Conservation (phyloP, 2,113 vertebrate genomes). For the Xenopus tropicalis region DNA sequence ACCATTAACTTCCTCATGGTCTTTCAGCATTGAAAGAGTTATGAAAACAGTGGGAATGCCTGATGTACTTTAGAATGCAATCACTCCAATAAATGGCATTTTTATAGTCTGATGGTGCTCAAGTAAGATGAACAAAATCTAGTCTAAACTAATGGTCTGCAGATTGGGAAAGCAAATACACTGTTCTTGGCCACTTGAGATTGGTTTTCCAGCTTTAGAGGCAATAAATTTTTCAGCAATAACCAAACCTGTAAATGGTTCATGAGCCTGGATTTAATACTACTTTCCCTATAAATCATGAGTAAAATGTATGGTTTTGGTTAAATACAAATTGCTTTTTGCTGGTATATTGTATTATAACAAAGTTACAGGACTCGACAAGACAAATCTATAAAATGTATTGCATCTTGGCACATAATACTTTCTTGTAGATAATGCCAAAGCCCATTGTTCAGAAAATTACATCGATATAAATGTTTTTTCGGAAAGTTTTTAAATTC, state of each 20-base stretch:
- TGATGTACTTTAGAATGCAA: not conserved
- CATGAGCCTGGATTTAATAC: slow-evolving; percentile 20
- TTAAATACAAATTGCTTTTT: slow-evolving; percentile 23
- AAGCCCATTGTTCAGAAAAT: not conserved
- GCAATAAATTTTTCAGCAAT: slow-evolving; percentile 24
- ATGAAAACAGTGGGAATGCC: not conserved
- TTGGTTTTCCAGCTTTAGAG: slow-evolving; percentile 13
- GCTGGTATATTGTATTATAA: slow-evolving; percentile 6
- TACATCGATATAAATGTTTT: no score
- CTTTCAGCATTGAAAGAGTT: not conserved
- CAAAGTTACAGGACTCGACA: not conserved
- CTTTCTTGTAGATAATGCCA: not conserved
- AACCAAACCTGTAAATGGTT: slow-evolving; percentile 30
- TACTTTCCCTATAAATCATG: slow-evolving; percentile 8
- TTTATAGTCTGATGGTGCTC: slow-evolving; percentile 7
- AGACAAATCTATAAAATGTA: slow-evolving; percentile 3
- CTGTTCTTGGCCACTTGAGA: slow-evolving; percentile 20
- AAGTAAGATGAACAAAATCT: slow-evolving; percentile 4
- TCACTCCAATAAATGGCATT: not conserved
- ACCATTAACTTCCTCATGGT: not conserved
- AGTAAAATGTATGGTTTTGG: slow-evolving; percentile 15
- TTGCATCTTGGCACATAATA: slow-evolving; percentile 4
- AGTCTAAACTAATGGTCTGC: slow-evolving; percentile 11
- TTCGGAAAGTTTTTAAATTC: no score
- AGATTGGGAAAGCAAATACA: slow-evolving; percentile 5